Percentiles rank a stretch among this genome's conserved stretches.
These are phyloP conservation scores for Leucophenga montana DNA, from an alignment of 2,888 invertebrate species.

Conservation along the genomic window DNA sequence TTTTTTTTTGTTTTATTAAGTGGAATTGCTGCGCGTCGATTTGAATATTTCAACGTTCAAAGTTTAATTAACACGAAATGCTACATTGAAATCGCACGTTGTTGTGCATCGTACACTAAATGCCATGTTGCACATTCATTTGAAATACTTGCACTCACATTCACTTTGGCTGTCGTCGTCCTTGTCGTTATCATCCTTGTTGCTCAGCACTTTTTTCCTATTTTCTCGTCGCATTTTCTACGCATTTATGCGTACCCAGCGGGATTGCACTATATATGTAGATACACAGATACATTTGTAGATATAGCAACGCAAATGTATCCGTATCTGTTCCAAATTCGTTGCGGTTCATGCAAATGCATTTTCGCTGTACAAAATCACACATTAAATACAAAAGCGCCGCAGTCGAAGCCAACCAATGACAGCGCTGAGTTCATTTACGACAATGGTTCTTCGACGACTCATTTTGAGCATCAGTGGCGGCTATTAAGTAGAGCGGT, in stretches of 20 bases:
- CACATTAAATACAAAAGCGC: neutral
- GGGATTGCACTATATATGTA: neutral
- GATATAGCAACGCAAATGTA: neutral
- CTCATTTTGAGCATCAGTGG: neutral
- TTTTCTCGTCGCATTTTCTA: neutral
- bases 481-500: neutral
- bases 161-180: no score
- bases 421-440: no score
- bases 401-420: no score
- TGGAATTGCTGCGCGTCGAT: conserved; percentile 3
- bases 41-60: conserved; percentile 20
- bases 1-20: neutral
- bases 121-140: conserved; percentile 5
- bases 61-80: conserved; percentile 27
- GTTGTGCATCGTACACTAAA: neutral
- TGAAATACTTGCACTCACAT: neutral
- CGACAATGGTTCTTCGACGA: neutral
- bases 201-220: neutral
- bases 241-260: conserved; percentile 3
- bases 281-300: neutral
- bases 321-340: neutral
- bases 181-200: neutral
- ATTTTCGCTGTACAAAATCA: conserved; percentile 12
- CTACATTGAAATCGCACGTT: conserved; percentile 6
- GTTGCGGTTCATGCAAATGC: conserved; percentile 18